Conservation (phyloP, 1,140 invertebrate species). For the Leptopilina boulardi region DNA sequence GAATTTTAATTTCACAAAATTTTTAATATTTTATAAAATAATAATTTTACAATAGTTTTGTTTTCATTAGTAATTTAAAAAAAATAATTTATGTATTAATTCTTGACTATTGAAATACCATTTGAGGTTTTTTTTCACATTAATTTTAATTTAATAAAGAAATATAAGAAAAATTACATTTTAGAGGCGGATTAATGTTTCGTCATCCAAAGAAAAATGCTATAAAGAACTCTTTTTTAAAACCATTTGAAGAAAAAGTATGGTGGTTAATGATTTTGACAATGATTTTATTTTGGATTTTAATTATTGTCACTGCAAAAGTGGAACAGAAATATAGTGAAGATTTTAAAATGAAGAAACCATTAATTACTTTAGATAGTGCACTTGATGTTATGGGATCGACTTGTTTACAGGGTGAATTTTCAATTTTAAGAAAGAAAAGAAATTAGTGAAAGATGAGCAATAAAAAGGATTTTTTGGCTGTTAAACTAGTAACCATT, state of each 20-base stretch:
- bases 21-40: slow-evolving; percentile 33
- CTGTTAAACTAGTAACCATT: too few relatives aligned
- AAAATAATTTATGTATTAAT: too few relatives aligned
- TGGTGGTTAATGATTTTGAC: slow-evolving; percentile 58
- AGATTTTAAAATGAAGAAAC: slow-evolving; percentile 37
- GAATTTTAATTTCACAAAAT: not conserved
- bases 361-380: slow-evolving; percentile 52
- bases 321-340: slow-evolving; percentile 43
- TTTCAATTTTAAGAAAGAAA: too few relatives aligned
- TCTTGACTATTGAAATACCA: too few relatives aligned
- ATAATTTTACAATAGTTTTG: slow-evolving; percentile 12
- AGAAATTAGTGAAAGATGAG: too few relatives aligned
- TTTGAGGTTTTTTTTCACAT: too few relatives aligned
- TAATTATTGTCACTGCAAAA: slow-evolving; percentile 50
- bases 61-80: too few relatives aligned
- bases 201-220: slow-evolving; percentile 79
- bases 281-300: slow-evolving; percentile 53
- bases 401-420: slow-evolving; percentile 77
- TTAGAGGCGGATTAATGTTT: slow-evolving; percentile 79
- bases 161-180: too few relatives aligned
- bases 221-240: slow-evolving; percentile 75
- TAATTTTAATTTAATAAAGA: too few relatives aligned
- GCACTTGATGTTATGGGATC: slow-evolving; percentile 70
- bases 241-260: slow-evolving; percentile 56
- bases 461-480: too few relatives aligned